Evolutionary conservation across 2,888 invertebrate genomes (phyloP).

Genomic region (Cheilosia grossa): DNA sequence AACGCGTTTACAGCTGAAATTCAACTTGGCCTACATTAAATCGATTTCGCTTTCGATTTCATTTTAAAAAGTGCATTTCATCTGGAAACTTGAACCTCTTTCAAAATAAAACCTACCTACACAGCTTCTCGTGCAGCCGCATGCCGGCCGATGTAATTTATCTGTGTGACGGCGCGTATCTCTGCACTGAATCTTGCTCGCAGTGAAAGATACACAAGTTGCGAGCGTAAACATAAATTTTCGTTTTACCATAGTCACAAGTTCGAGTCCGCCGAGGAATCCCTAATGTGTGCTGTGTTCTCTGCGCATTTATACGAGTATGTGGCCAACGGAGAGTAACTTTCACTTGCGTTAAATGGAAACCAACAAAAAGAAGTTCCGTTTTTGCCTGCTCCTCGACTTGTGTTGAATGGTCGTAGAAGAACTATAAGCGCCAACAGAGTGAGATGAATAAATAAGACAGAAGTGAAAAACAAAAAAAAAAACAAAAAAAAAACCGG

Average conservation of each 20-base stretch:
- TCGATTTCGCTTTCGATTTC: constrained; percentile 73
- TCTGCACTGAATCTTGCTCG: constrained; percentile 61
- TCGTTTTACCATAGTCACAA: constrained; percentile 20
- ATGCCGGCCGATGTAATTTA: constrained; percentile 53
- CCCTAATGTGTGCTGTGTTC: constrained; percentile 48
- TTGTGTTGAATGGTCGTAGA: constrained; percentile 27
- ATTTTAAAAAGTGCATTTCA: constrained; percentile 56
- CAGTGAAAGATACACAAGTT: constrained; percentile 70
- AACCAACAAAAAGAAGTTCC: constrained; percentile 74
- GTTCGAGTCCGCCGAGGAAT: constrained; percentile 4
- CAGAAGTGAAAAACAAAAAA: constrained; percentile 26
- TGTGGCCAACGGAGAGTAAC: constrained; percentile 75
- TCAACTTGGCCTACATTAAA: constrained; percentile 65
- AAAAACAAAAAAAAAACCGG: no score
- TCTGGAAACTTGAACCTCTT: constrained; percentile 34
- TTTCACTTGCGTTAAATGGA: constrained; percentile 80
- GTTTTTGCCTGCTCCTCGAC: constrained; percentile 66
- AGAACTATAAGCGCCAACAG: constrained; percentile 39
- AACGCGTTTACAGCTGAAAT: constrained; percentile 15
- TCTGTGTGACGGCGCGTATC: constrained; percentile 60
- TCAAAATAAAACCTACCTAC: constrained; percentile 31
- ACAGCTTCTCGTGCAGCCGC: neutral
- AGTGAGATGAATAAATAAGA: constrained; percentile 44
- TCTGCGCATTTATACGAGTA: constrained; percentile 11
- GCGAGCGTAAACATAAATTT: constrained; percentile 69